These are phyloP conservation scores for Porites lutea DNA, from an alignment of 64 coral and sea anemone species.

Conservation along the genomic window DNA sequence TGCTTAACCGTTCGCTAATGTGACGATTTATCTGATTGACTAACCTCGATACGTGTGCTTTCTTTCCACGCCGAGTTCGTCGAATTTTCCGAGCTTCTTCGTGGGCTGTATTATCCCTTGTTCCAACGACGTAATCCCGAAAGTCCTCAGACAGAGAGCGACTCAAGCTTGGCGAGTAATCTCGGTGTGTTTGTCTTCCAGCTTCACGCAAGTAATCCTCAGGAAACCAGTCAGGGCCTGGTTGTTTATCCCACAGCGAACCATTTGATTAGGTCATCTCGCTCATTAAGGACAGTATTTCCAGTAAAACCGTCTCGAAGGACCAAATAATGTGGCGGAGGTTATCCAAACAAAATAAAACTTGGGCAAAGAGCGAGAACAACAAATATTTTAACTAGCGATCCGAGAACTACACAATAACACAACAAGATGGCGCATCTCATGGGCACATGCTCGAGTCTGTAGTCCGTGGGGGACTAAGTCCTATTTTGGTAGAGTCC, in stretches of 20 bases:
- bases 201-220: conserved; percentile 22
- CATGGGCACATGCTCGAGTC: too few relatives aligned
- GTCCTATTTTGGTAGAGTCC: too few relatives aligned
- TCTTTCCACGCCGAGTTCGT: conserved; percentile 37
- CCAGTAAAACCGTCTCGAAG: conserved; percentile 8
- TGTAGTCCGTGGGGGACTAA: too few relatives aligned
- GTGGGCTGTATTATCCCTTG: conserved; percentile 19
- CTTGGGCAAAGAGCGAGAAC: too few relatives aligned
- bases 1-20: conserved; percentile 3
- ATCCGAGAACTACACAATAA: too few relatives aligned
- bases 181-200: conserved; percentile 14
- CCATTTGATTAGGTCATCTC: conserved; percentile 45
- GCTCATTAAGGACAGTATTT: conserved; percentile 38
- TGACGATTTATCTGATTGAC: conserved; percentile 53
- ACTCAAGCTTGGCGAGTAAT: conserved; percentile 12
- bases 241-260: conserved; percentile 26
- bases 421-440: too few relatives aligned
- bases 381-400: too few relatives aligned
- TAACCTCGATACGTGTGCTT: conserved; percentile 38
- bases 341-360: too few relatives aligned
- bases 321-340: not conserved
- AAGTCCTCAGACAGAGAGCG: conserved; percentile 23
- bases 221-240: conserved; percentile 32
- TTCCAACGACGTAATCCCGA: conserved; percentile 14
- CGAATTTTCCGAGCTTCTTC: conserved; percentile 37